These are phyloP conservation scores for Myodes glareolus DNA, from an alignment of 2,113 vertebrate species.

Conservation along the genomic window DNA sequence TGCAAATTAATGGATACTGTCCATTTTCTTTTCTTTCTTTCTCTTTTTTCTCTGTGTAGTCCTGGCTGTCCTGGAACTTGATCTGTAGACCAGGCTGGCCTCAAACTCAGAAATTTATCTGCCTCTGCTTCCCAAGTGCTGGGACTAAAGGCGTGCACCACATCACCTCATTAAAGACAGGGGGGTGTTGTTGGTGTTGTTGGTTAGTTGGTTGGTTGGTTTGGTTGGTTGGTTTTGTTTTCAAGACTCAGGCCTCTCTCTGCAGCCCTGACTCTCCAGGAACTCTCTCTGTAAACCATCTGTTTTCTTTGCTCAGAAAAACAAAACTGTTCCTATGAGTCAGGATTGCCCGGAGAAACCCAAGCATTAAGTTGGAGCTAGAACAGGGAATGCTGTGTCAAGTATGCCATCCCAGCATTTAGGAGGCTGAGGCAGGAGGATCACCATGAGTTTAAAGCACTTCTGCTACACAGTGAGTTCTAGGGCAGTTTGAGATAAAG, in stretches of 20 bases:
- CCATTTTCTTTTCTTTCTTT: neutral
- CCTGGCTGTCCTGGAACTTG: neutral
- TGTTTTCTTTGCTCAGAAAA: neutral
- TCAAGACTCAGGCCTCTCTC: neutral
- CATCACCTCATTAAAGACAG: neutral
- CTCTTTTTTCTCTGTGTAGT: neutral
- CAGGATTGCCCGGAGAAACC: neutral
- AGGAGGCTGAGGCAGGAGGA: neutral
- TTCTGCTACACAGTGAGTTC: neutral
- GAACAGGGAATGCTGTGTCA: neutral
- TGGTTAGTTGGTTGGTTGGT: neutral
- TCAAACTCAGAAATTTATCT: neutral
- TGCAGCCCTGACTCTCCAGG: neutral
- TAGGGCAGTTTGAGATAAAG: neutral
- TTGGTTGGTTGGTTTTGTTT: neutral
- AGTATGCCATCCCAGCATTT: neutral
- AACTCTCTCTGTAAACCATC: neutral
- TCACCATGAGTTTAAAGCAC: neutral
- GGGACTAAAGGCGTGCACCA: neutral
- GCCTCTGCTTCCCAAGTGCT: neutral
- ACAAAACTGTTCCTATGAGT: neutral
- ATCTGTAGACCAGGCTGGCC: neutral
- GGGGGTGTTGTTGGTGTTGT: no score
- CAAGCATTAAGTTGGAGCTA: neutral
- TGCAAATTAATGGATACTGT: neutral